These are phyloP conservation scores for Ladona fulva DNA, from an alignment of 1,140 invertebrate species.

Conservation along the genomic window DNA sequence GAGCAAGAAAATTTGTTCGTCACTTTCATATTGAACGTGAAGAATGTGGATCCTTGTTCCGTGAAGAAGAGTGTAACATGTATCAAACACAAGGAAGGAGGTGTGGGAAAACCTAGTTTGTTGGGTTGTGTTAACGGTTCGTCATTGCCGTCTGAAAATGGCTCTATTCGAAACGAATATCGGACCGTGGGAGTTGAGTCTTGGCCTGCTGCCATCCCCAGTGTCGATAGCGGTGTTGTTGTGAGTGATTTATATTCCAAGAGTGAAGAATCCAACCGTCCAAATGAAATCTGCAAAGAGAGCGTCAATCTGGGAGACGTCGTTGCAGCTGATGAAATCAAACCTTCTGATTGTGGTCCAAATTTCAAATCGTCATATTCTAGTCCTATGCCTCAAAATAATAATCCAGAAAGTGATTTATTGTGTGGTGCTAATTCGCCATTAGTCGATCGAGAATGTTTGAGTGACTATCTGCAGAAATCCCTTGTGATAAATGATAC, in stretches of 20 bases:
- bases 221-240: not conserved
- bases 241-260: too few relatives aligned
- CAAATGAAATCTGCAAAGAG: too few relatives aligned
- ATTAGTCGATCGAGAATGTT: not conserved
- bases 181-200: not conserved
- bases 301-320: not conserved
- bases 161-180: not conserved
- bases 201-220: not conserved
- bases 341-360: not conserved
- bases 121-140: too few relatives aligned
- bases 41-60: constrained; percentile 66
- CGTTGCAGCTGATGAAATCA: not conserved
- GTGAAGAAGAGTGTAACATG: constrained; percentile 45
- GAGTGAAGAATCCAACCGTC: too few relatives aligned
- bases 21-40: constrained; percentile 65
- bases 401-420: too few relatives aligned
- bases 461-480: not conserved
- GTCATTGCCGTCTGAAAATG: not conserved
- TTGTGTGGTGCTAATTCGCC: not conserved
- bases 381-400: not conserved
- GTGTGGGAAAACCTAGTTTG: too few relatives aligned
- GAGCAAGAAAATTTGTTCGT: constrained; percentile 50
- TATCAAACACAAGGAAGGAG: not conserved
- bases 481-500: not conserved
- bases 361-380: not conserved